phyloP scores from a whole-genome alignment of 2,113 vertebrate species.

The Peromyscus polionotus region DNA sequence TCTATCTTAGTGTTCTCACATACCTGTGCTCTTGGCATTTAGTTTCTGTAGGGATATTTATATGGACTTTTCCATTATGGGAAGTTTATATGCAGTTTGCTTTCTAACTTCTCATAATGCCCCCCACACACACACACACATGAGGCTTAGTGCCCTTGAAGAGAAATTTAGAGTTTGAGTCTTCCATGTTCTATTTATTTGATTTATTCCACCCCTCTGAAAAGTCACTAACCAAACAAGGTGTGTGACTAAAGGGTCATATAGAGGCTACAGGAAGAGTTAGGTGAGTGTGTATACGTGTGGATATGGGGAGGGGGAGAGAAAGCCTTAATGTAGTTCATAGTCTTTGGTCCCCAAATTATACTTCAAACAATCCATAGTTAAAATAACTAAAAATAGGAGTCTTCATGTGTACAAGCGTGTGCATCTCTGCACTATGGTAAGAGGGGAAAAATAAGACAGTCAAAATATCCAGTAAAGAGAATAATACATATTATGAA shows the following conservation, averaged over 20 bases:
- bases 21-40: not conserved
- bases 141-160: not conserved
- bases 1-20: not conserved
- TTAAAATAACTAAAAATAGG: constrained; percentile 20
- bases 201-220: not conserved
- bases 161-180: not conserved
- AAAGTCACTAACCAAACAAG: not conserved
- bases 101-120: not conserved
- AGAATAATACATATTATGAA: constrained; percentile 6
- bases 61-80: not conserved
- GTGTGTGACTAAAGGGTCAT: not conserved
- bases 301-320: accelerated
- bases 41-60: not conserved
- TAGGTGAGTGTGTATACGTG: not conserved
- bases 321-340: not conserved
- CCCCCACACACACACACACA: not conserved
- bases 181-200: not conserved
- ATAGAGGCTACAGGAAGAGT: not conserved
- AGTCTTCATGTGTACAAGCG: not conserved
- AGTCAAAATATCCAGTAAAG: not conserved
- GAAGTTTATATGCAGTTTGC: constrained; percentile 13
- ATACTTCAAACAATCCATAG: not conserved
- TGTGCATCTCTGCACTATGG: not conserved
- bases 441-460: not conserved
- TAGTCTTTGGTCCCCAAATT: not conserved